Conservation (phyloP, 2,888 invertebrate genomes). For the Asteroscopus sphinx region DNA sequence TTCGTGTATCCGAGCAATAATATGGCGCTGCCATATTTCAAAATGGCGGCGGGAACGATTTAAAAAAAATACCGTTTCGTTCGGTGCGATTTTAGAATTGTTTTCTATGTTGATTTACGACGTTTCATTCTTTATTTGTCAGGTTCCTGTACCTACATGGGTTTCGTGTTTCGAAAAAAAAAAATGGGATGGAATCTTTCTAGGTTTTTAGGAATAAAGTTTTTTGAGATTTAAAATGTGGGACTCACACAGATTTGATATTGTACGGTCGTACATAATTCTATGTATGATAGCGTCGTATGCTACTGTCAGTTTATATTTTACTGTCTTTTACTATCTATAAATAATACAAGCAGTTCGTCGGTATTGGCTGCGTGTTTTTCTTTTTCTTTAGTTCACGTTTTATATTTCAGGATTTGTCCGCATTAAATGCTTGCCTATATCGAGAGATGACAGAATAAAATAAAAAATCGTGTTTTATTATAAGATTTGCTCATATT, state of each 20-base stretch:
- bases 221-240: neutral
- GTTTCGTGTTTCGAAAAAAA: constrained; percentile 15
- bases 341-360: no score
- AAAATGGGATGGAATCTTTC: constrained; percentile 26
- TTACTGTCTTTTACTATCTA: no score
- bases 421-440: no score
- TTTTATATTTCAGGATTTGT: no score
- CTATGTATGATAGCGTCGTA: no score
- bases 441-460: no score
- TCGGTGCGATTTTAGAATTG: constrained; percentile 59
- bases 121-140: constrained; percentile 48
- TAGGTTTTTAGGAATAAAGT: constrained; percentile 6
- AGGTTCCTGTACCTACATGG: constrained; percentile 10
- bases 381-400: no score
- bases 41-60: constrained; percentile 78
- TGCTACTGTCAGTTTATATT: no score
- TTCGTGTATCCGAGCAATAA: constrained; percentile 79
- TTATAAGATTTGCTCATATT: no score
- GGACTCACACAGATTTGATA: neutral
- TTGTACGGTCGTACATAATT: no score
- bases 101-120: constrained; percentile 59
- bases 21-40: constrained; percentile 78
- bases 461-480: no score
- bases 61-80: constrained; percentile 67
- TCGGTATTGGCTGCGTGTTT: no score